Conservation (phyloP, 2,888 invertebrate species). For the Xylota segnis region DNA sequence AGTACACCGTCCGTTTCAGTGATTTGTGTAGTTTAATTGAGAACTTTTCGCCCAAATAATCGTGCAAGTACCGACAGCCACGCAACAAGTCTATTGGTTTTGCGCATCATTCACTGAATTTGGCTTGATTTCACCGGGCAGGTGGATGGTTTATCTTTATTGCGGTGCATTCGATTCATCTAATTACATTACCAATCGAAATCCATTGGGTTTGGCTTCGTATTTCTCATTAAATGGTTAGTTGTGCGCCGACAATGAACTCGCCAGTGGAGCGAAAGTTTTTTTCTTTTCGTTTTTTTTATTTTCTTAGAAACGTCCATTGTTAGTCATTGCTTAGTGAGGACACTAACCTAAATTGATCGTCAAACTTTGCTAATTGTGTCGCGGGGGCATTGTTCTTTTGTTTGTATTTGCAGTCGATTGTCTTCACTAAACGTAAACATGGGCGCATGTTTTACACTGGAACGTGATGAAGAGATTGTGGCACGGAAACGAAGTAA, state of each 20-base stretch:
- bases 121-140: conserved; percentile 9
- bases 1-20: neutral
- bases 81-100: conserved; percentile 44
- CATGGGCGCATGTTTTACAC: conserved; percentile 88
- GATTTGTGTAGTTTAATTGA: conserved; percentile 3
- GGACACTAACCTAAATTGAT: conserved; percentile 56
- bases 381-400: conserved; percentile 45
- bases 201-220: conserved; percentile 1
- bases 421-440: conserved; percentile 68
- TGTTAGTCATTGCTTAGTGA: conserved; percentile 58
- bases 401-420: conserved; percentile 57
- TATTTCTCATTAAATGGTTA: conserved; percentile 63
- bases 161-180: conserved; percentile 3
- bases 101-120: neutral
- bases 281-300: conserved; percentile 64
- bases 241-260: conserved; percentile 23
- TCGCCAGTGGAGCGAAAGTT: conserved; percentile 45
- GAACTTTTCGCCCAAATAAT: neutral
- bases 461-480: conserved; percentile 87
- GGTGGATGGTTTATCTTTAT: conserved; percentile 26
- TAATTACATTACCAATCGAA: conserved; percentile 6
- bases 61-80: conserved; percentile 43
- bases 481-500: conserved; percentile 87
- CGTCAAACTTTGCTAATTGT: conserved; percentile 22
- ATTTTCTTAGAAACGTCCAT: conserved; percentile 64